phyloP scores from a whole-genome alignment of 2,797 vertebrate species.

The Huso huso region DNA sequence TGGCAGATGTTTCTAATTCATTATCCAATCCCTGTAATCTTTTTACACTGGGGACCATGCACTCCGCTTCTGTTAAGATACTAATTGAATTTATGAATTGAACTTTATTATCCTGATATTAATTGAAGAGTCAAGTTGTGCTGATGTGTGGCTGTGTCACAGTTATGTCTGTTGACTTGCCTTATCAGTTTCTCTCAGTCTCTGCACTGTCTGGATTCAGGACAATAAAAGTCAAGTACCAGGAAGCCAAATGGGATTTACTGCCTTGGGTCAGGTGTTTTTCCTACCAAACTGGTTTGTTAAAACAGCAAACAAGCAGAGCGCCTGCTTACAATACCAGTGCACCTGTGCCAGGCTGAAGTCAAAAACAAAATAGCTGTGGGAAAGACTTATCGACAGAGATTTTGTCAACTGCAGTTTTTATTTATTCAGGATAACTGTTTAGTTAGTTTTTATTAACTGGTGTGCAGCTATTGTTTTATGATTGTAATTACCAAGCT shows the following conservation, averaged over 20 bases:
- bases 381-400: background rate
- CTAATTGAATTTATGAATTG: too few relatives aligned
- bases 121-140: too few relatives aligned
- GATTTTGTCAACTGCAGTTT: too few relatives aligned
- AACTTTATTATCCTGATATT: too few relatives aligned
- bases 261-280: constrained; percentile 1
- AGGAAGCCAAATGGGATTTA: background rate
- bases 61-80: too few relatives aligned
- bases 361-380: background rate
- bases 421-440: too few relatives aligned
- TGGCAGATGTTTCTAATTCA: too few relatives aligned
- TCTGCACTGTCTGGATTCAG: background rate
- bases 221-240: background rate
- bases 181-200: background rate
- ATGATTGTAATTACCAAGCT: too few relatives aligned
- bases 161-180: background rate
- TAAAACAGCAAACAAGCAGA: constrained; percentile 1
- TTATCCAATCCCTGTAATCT: too few relatives aligned
- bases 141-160: background rate
- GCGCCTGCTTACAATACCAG: background rate
- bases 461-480: too few relatives aligned
- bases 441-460: too few relatives aligned
- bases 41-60: too few relatives aligned
- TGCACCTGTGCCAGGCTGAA: background rate
- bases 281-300: background rate